These are phyloP conservation scores for Polydrusus cervinus DNA, from an alignment of 2,888 invertebrate species.

Conservation along the genomic window DNA sequence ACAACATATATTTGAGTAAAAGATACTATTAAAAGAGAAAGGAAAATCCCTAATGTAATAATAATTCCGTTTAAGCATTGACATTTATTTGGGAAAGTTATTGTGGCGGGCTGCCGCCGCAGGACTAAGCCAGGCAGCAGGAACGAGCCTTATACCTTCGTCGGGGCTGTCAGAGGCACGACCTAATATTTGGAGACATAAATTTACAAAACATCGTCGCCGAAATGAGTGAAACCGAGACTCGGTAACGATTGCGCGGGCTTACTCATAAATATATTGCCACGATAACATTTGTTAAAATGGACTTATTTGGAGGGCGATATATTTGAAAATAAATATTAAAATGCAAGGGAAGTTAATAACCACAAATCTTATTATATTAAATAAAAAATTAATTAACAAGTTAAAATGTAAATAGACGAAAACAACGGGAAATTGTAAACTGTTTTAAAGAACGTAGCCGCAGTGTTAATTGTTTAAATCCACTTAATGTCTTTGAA, in stretches of 20 bases:
- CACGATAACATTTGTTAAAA: slow-evolving; percentile 72
- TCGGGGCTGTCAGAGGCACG: slow-evolving; percentile 65
- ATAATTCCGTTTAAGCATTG: slow-evolving; percentile 68
- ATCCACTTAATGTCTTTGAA: too few relatives aligned
- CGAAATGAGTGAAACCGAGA: slow-evolving; percentile 72
- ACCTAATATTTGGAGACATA: slow-evolving; percentile 75
- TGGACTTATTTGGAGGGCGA: slow-evolving; percentile 70
- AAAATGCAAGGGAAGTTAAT: not conserved
- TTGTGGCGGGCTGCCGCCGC: slow-evolving; percentile 65
- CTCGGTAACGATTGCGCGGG: slow-evolving; percentile 52
- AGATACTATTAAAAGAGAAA: slow-evolving; percentile 48
- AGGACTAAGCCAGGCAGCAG: slow-evolving; percentile 63
- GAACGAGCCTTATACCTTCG: slow-evolving; percentile 63
- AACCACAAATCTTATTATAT: not conserved
- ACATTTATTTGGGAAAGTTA: slow-evolving; percentile 69
- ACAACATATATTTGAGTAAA: slow-evolving; percentile 36
- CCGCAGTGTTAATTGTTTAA: too few relatives aligned
- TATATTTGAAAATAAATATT: slow-evolving; percentile 62
- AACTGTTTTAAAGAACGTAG: too few relatives aligned
- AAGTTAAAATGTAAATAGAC: too few relatives aligned
- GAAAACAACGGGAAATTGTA: too few relatives aligned
- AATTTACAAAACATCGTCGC: slow-evolving; percentile 73
- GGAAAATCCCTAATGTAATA: slow-evolving; percentile 56
- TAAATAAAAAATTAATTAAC: too few relatives aligned
- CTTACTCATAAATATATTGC: slow-evolving; percentile 71